Evolutionary conservation across 2,113 vertebrate genomes (phyloP).

Genomic region (Aythya baeri): DNA sequence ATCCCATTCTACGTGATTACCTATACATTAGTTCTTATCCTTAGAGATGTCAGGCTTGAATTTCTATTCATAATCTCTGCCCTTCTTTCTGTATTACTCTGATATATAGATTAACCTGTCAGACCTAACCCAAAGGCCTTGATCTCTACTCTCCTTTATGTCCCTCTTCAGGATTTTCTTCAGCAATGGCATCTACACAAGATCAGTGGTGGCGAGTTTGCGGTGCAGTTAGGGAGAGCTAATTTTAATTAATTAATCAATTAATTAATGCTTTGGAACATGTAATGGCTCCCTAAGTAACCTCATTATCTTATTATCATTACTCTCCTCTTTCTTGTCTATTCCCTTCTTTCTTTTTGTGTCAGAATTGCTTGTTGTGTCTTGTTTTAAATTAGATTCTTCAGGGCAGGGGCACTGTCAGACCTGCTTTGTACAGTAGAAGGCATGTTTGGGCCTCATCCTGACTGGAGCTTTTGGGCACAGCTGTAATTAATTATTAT

Average conservation of each 20-base stretch:
- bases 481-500: conserved; percentile 47
- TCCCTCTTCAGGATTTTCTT: neutral
- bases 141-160: neutral
- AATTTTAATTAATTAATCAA: conserved; percentile 60
- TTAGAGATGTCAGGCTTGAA: neutral
- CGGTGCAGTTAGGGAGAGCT: neutral
- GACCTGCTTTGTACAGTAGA: neutral
- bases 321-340: conserved; percentile 9
- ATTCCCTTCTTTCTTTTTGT: conserved; percentile 34
- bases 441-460: neutral
- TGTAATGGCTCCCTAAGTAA: conserved; percentile 48
- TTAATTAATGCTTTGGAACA: conserved; percentile 51
- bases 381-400: conserved; percentile 29
- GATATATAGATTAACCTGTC: conserved; percentile 19
- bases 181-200: neutral
- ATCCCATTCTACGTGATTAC: neutral
- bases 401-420: conserved; percentile 10
- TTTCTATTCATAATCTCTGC: neutral
- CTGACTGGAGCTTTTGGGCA: conserved; percentile 21
- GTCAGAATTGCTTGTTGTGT: neutral
- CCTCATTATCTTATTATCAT: conserved; percentile 53
- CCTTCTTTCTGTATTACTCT: neutral
- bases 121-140: conserved; percentile 19
- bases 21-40: neutral
- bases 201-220: neutral